These are phyloP conservation scores for Sebastes schlegelii DNA, from an alignment of 2,113 vertebrate genomes.

Conservation along the genomic window DNA sequence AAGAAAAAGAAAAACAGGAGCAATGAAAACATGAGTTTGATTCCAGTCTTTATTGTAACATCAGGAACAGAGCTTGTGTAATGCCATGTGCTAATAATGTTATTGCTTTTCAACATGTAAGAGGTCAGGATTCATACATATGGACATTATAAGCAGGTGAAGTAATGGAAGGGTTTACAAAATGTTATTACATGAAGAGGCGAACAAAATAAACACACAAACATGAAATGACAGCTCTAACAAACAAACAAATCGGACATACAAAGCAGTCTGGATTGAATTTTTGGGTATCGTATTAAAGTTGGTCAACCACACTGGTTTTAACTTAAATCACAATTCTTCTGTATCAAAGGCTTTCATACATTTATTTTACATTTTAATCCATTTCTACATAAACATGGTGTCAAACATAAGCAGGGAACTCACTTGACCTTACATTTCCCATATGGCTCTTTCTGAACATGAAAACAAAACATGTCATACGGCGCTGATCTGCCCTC, in stretches of 20 bases:
- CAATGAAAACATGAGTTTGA: conserved; percentile 69
- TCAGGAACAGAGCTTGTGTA: conserved; percentile 50
- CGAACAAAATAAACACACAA: conserved; percentile 53
- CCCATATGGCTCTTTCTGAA: conserved; percentile 40
- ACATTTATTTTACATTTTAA: conserved; percentile 36
- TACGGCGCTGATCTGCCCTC: conserved; percentile 21
- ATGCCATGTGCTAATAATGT: conserved; percentile 30
- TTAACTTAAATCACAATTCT: conserved; percentile 40
- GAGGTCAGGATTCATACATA: conserved; percentile 23
- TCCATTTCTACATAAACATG: conserved; percentile 41
- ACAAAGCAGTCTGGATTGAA: conserved; percentile 35
- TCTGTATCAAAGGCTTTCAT: conserved; percentile 31
- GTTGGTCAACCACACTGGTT: conserved; percentile 22
- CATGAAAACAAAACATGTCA: conserved; percentile 39
- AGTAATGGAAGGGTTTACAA: conserved; percentile 67
- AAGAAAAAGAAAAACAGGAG: conserved; percentile 42
- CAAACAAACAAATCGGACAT: conserved; percentile 29
- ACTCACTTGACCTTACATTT: conserved; percentile 26
- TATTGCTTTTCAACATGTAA: conserved; percentile 48
- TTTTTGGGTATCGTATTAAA: conserved; percentile 6
- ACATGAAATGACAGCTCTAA: conserved; percentile 52
- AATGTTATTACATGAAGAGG: conserved; percentile 56
- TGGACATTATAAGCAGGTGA: conserved; percentile 54
- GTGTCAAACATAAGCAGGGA: conserved; percentile 20
- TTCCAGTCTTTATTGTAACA: conserved; percentile 79